These are phyloP conservation scores for Loxodonta africana DNA, from an alignment of 2,113 vertebrate genomes.

Conservation along the genomic window DNA sequence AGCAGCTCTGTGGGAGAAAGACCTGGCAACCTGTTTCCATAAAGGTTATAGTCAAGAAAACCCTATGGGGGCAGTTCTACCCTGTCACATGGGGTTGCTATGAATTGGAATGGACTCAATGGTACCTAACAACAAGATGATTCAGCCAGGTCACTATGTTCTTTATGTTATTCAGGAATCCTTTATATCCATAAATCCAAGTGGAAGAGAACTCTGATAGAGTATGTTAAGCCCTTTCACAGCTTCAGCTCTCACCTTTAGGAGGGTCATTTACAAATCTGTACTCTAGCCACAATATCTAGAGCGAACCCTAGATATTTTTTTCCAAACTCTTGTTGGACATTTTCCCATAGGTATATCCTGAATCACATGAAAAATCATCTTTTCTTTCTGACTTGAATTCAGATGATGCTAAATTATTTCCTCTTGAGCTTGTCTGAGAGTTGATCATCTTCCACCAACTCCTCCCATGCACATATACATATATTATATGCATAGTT, in stretches of 20 bases:
- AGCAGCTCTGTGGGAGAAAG: too few species aligned
- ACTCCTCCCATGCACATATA: accelerated
- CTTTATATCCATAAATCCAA: neutral
- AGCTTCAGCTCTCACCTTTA: neutral
- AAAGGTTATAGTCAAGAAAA: too few species aligned
- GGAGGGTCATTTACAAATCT: neutral
- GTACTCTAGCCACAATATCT: neutral
- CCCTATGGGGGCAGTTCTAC: too few species aligned
- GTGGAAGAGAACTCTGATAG: neutral
- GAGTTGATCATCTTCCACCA: neutral
- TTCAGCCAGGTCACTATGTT: neutral
- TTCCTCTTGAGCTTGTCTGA: neutral
- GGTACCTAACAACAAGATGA: neutral
- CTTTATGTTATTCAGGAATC: neutral
- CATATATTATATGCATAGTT: neutral
- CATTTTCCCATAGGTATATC: neutral
- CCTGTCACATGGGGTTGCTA: too few species aligned
- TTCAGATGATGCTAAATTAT: neutral
- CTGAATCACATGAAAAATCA: neutral
- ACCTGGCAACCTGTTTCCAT: too few species aligned
- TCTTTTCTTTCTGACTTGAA: neutral
- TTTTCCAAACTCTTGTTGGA: neutral
- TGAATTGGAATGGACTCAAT: too few species aligned
- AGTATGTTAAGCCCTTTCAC: neutral
- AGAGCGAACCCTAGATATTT: neutral